Evolutionary conservation across 2,888 invertebrate species (phyloP).

Genomic region (Polyommatus iphigenia): DNA sequence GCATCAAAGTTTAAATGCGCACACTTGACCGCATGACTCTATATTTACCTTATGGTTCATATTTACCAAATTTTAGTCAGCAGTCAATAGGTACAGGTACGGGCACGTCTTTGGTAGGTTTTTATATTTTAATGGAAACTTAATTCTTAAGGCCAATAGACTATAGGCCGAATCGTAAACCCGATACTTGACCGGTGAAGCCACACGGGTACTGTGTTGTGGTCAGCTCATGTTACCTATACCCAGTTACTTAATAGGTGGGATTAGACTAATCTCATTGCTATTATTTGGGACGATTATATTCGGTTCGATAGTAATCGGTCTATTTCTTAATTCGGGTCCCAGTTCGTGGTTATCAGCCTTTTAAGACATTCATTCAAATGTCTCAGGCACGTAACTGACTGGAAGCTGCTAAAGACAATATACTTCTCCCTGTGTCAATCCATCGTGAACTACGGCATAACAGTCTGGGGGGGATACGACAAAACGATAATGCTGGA

Average conservation of each 20-base stretch:
- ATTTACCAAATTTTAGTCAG: too few relatives aligned
- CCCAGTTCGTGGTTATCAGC: background rate
- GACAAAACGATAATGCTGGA: too few relatives aligned
- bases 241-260: background rate
- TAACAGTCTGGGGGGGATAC: too few relatives aligned
- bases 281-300: constrained; percentile 10
- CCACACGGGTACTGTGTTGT: background rate
- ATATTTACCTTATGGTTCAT: too few relatives aligned
- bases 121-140: background rate
- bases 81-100: too few relatives aligned
- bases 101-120: background rate
- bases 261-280: background rate
- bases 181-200: background rate
- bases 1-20: too few relatives aligned
- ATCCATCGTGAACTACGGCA: too few relatives aligned
- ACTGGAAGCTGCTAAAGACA: too few relatives aligned
- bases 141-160: background rate
- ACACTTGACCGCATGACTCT: too few relatives aligned
- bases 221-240: background rate
- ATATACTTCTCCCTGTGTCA: too few relatives aligned
- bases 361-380: too few relatives aligned
- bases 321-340: background rate
- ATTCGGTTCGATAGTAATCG: background rate
- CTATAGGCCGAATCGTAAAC: background rate
- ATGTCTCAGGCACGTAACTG: too few relatives aligned